phyloP scores from a whole-genome alignment of 2,888 invertebrate species.

The Pandemis cinnamomeana region DNA sequence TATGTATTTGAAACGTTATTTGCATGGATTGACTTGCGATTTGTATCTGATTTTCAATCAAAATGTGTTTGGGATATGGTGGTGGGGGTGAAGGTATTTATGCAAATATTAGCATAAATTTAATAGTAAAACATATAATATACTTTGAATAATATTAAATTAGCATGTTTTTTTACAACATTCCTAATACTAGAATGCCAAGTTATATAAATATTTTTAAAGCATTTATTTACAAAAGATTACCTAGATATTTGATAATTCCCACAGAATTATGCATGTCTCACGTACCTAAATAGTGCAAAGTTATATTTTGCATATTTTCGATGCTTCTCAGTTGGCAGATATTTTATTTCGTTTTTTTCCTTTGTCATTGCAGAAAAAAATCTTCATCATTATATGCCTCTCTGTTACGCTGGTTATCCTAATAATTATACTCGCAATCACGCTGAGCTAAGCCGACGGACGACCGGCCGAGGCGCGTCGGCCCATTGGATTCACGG shows the following conservation, averaged over 20 bases:
- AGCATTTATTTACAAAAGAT: not conserved
- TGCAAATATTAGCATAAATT: constrained; percentile 1
- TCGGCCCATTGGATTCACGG: constrained; percentile 28
- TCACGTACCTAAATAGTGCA: constrained; percentile 3
- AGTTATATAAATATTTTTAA: constrained; percentile 8
- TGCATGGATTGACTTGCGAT: not conserved
- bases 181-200: not conserved
- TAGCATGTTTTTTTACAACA: not conserved
- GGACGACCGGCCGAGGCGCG: constrained; percentile 46
- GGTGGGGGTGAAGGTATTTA: constrained; percentile 27
- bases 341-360: constrained; percentile 79
- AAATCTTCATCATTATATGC: constrained; percentile 95
- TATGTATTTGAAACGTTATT: not conserved
- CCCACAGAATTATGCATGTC: constrained; percentile 1
- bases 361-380: constrained; percentile 91
- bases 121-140: too few relatives aligned
- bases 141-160: not conserved
- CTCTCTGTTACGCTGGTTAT: constrained; percentile 90
- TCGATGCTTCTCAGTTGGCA: constrained; percentile 45
- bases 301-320: constrained; percentile 30
- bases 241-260: not conserved
- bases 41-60: constrained; percentile 31
- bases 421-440: constrained; percentile 88
- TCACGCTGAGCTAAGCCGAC: constrained; percentile 62
- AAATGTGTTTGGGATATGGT: constrained; percentile 15